phyloP scores from a whole-genome alignment of 2,888 invertebrate genomes.

The Lysandra bellargus region DNA sequence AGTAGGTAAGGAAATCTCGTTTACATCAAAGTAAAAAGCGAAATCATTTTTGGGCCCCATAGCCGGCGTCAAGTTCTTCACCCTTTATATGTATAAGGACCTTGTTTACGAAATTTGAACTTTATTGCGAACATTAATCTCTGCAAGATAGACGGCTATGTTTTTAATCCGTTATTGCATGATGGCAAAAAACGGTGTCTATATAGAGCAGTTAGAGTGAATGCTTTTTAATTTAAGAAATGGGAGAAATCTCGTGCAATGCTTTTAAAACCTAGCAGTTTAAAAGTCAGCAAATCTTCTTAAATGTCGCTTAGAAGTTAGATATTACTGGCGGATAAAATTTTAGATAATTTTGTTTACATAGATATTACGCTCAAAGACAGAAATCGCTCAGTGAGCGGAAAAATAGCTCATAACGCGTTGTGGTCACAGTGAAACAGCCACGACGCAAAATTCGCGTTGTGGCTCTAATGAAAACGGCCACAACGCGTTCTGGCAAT shows the following conservation, averaged over 20 bases:
- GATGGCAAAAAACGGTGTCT: neutral
- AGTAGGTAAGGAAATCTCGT: neutral
- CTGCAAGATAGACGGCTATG: neutral
- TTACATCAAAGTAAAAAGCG: neutral
- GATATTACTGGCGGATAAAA: too few relatives aligned
- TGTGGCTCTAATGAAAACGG: too few relatives aligned
- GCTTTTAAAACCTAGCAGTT: neutral
- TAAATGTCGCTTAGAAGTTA: neutral
- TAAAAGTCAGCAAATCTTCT: neutral
- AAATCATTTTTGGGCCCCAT: neutral
- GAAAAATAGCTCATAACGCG: too few relatives aligned
- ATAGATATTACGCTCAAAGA: too few relatives aligned
- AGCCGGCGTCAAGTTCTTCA: neutral
- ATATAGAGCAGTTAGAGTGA: neutral
- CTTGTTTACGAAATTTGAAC: neutral
- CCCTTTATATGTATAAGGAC: neutral
- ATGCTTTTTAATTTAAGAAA: constrained; percentile 6
- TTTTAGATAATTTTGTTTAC: too few relatives aligned
- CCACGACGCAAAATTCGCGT: too few relatives aligned
- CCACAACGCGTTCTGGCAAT: too few relatives aligned
- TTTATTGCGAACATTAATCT: neutral
- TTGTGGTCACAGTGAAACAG: too few relatives aligned
- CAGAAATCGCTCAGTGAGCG: too few relatives aligned
- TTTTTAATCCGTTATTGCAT: neutral
- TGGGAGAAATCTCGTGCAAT: neutral